phyloP scores from a whole-genome alignment of 2,888 invertebrate species.

The Calameuta filiformis region DNA sequence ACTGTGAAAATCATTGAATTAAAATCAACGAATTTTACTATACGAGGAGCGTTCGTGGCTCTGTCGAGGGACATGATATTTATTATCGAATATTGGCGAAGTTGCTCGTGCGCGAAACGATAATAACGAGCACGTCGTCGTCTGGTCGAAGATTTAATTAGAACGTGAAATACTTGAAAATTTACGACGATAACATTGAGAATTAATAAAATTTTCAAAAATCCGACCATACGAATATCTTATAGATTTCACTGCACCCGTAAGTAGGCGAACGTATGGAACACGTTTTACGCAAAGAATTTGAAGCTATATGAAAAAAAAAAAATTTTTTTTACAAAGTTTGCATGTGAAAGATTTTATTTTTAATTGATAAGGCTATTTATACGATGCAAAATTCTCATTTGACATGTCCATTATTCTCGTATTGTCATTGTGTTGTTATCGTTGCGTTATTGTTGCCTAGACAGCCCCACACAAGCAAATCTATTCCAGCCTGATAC shows the following conservation, averaged over 20 bases:
- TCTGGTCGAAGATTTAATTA: background rate
- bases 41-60: background rate
- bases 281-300: background rate
- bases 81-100: background rate
- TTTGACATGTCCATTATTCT: background rate
- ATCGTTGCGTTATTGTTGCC: background rate
- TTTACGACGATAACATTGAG: background rate
- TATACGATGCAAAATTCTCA: background rate
- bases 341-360: background rate
- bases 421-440: background rate
- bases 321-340: background rate
- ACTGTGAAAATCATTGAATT: conserved; percentile 41
- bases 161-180: background rate
- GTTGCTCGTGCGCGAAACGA: background rate
- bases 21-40: conserved; percentile 9
- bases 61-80: background rate
- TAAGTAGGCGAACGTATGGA: background rate
- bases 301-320: background rate
- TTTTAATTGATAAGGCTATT: background rate
- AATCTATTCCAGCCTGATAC: background rate
- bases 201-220: background rate
- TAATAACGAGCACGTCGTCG: background rate
- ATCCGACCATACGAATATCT: background rate
- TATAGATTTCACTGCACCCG: rapidly evolving
- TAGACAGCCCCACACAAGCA: background rate